phyloP scores from a whole-genome alignment of 2,888 invertebrate genomes.

The Chloromyia formosa region DNA sequence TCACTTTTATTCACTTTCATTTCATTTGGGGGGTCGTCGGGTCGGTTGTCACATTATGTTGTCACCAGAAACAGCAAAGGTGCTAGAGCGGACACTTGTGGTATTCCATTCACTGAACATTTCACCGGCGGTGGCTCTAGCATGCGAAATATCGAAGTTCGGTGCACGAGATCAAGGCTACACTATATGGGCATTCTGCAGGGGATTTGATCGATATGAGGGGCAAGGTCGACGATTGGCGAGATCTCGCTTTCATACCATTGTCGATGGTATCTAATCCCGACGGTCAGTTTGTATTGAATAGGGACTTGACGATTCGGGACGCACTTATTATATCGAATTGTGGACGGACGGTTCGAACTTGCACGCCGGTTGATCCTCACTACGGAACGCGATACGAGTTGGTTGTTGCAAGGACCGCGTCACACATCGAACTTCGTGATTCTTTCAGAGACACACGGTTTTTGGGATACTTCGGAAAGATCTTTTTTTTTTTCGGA shows the following conservation, averaged over 20 bases:
- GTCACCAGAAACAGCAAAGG: constrained; percentile 29
- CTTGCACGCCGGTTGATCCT: background rate
- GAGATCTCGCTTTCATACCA: too few species aligned
- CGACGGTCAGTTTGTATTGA: constrained; percentile 8
- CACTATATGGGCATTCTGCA: background rate
- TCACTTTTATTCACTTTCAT: constrained; percentile 24
- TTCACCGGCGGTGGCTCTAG: background rate
- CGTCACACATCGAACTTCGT: constrained; percentile 8
- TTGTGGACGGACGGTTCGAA: background rate
- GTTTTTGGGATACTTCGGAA: constrained; percentile 12
- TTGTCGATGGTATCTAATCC: background rate
- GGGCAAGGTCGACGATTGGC: background rate
- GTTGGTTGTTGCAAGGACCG: constrained; percentile 26
- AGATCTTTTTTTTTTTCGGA: background rate
- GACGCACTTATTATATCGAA: constrained; percentile 8
- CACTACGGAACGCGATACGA: background rate
- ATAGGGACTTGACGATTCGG: background rate
- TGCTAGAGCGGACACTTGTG: constrained; percentile 25
- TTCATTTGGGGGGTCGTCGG: constrained; percentile 13
- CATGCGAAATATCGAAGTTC: constrained; percentile 14
- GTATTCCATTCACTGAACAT: constrained; percentile 17
- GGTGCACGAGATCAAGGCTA: constrained; percentile 16
- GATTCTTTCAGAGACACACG: constrained; percentile 23
- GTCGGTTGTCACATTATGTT: constrained; percentile 32
- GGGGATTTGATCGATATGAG: background rate